Conservation (phyloP, 2,888 invertebrate species). For the Argynnis bischoffii region DNA sequence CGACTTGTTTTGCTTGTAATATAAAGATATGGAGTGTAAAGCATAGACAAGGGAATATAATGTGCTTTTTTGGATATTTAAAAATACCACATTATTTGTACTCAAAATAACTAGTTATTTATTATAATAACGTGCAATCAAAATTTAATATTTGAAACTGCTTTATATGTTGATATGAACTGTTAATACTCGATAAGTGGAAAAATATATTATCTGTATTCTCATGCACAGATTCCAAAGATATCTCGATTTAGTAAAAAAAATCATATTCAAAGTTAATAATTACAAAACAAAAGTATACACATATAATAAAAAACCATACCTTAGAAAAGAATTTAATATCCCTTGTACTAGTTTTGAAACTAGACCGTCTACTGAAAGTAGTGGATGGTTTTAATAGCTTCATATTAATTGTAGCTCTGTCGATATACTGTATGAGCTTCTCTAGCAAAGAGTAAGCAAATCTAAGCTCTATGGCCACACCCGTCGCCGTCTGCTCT, state of each 20-base stretch:
- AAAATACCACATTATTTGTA: background rate
- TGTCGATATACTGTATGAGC: slow-evolving; percentile 97
- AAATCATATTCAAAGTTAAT: background rate
- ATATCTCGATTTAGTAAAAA: no score
- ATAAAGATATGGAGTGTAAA: slow-evolving; percentile 34
- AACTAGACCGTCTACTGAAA: slow-evolving; percentile 94
- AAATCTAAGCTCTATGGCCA: slow-evolving; percentile 95
- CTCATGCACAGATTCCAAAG: no score
- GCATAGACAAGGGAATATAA: slow-evolving; percentile 9
- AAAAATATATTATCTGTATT: no score
- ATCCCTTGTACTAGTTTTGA: slow-evolving; percentile 96
- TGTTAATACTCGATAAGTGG: no score
- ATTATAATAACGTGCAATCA: no score
- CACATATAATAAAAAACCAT: slow-evolving; percentile 31
- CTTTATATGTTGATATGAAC: no score
- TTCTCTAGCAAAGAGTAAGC: slow-evolving; percentile 98
- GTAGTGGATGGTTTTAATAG: slow-evolving; percentile 96
- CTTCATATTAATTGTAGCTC: slow-evolving; percentile 98
- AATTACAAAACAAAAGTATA: background rate
- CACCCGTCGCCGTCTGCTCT: slow-evolving; percentile 89
- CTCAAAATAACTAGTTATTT: background rate
- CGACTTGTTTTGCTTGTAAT: slow-evolving; percentile 77
- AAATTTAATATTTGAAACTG: no score
- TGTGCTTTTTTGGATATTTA: background rate
- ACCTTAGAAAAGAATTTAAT: slow-evolving; percentile 99